A percentile compares a stretch with the other conserved stretches of the same genome.
These are phyloP conservation scores for Drosophila albomicans DNA, from an alignment of 1,140 invertebrate genomes.

Conservation along the genomic window DNA sequence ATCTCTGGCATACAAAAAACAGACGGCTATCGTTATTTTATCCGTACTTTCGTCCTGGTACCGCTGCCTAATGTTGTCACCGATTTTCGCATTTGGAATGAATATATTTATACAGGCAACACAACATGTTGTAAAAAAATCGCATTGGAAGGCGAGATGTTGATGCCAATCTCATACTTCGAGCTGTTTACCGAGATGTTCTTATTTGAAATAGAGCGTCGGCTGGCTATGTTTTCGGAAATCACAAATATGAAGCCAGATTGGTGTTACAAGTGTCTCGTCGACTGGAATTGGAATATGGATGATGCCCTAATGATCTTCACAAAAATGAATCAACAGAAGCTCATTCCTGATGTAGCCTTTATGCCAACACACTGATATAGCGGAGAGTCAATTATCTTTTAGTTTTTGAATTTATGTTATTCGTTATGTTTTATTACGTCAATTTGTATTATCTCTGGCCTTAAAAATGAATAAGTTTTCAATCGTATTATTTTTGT, in stretches of 20 bases:
- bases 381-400: neutral
- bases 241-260: neutral
- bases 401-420: neutral
- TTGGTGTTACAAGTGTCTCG: neutral
- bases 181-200: neutral
- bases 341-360: neutral
- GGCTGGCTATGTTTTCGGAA: neutral
- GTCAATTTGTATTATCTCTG: too few species aligned
- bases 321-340: neutral
- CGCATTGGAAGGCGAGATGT: neutral
- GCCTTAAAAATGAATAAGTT: too few species aligned
- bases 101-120: neutral
- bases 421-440: neutral
- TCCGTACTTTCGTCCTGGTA: neutral
- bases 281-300: neutral
- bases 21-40: neutral
- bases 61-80: neutral
- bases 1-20: neutral
- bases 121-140: neutral
- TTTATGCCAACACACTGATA: neutral
- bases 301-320: neutral
- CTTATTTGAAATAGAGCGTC: neutral
- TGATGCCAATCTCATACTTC: neutral
- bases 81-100: slow-evolving; percentile 4
- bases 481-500: too few species aligned